Base-by-base conservation (phyloP, 2,888 invertebrate species). In the Ctenicera cuprea region DNA sequence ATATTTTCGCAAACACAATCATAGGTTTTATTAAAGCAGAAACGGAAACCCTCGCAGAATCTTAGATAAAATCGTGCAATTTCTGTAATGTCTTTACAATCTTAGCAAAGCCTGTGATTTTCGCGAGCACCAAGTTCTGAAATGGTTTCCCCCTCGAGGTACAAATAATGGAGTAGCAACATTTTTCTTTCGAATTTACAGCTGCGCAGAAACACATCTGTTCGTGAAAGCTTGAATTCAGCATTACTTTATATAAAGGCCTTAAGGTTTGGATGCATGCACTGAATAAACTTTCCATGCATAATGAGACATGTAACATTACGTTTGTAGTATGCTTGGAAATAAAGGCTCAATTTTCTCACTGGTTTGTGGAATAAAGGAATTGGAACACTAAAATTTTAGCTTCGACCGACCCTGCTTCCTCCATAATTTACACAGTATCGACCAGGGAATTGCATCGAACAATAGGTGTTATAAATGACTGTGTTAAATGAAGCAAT, bases 171-270 rank as follows among this genome's bases (percentile, higher is more conserved):
- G 50, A 50, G 50, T 50, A 50, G 50, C 20, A 50, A 50, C 50
- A 50, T 50, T 50, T 50, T 50, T 50, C 50, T 50, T 26, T 50
- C 22, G 22, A 50, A 50, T 50, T 50, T 50, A 50, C 50, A 50
- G 50, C 50, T 22, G 18, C 50, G 22, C 50, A 20, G 22, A 50
- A 50, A 50, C 50, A 26, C 50, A 26, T 26, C 50, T 50, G 18
- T 3, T 50, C 26, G 12, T 20, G 50, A 50, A n/a, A 26, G 50
- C 26, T 50, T 12, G 50, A 50, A 26, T 50, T 50, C 26, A 11
- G n/a, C 22, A 26, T 18, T 33, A 33, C 7, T 43, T 43, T 14
- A 14, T 14, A 43, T 7, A 43, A n/a, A 8, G 14, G 43, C 16
- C 14, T 26, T 33, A 33, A 33, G 33, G 33, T 33, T 33, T 33